Evolutionary conservation across 1,140 invertebrate species (phyloP), one percentile per base, ranked within the genome.

Genomic region (Aphelenchoides avenae): DNA sequence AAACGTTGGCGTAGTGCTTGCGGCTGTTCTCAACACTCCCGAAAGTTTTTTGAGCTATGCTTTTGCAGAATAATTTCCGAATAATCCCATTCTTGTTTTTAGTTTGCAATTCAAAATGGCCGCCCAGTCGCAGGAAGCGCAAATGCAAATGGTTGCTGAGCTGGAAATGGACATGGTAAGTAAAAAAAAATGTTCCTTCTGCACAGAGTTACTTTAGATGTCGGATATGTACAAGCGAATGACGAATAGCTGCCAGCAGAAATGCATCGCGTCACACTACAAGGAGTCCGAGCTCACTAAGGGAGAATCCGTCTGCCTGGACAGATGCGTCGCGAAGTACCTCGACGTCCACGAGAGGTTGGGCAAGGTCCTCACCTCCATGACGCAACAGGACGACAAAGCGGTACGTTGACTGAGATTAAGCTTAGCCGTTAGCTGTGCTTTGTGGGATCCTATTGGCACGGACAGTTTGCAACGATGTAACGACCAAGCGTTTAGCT

Each of bases 301-400:
- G 44, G 66, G 57, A 2, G 67, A 70, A 40, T 22, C 51, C 18
- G 68, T 68, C 9, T 68, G 65, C 39, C 34, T 68, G 27, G 65
- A 68, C 58, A 66, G 65, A 15, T 68, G 65, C 57, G 64, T 68
- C 9, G 44, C 68, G 6, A 68, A 68, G 34, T 68, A 68, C 30
- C 44, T 68, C 34, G 68, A 68, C 37, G 68, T 68, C 7, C 65
- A 68, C 48, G 65, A 68, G 15, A 33, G 50, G 33, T 29, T 68
- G 15, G 65, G 65, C 5, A 68, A 68, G 52, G 55, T 68, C n/a
- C 33, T 67, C 4, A 67, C 69, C n/a, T 40, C 55, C n/a, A 67
- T 67, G 68, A 72, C 65, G n/a, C 67, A 70, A 22, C 52, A 57
- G 24, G 65, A 67, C 24, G 65, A 67, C 20, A n/a, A n/a, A n/a